A percentile compares a stretch with the other conserved stretches of the same genome.
Evolutionary conservation across 2,113 vertebrate genomes (phyloP).

Genomic region (Pica pica): DNA sequence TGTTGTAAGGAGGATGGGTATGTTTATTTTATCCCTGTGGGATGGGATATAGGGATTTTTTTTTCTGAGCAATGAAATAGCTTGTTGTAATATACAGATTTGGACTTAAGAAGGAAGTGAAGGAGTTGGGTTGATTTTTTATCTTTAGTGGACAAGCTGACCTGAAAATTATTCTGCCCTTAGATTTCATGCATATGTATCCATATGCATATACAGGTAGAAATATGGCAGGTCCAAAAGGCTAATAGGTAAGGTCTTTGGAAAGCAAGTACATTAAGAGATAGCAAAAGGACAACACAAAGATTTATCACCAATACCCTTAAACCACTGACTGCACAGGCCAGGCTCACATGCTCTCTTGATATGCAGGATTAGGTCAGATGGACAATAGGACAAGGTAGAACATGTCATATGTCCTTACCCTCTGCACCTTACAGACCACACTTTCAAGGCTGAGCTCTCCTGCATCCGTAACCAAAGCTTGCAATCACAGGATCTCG

Average conservation of each 20-base stretch:
- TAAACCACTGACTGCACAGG: not conserved
- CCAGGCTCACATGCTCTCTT: not conserved
- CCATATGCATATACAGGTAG: not conserved
- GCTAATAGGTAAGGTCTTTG: not conserved
- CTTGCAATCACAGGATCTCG: not conserved
- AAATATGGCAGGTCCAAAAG: not conserved
- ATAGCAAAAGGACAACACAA: not conserved
- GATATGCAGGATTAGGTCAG: not conserved
- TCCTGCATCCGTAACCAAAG: not conserved
- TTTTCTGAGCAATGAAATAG: not conserved
- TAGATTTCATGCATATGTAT: not conserved
- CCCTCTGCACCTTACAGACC: not conserved
- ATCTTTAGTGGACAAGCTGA: not conserved
- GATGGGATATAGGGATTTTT: not conserved
- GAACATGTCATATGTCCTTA: not conserved
- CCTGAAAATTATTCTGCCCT: not conserved
- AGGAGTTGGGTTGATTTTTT: not conserved
- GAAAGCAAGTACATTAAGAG: not conserved
- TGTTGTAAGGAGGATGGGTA: not conserved
- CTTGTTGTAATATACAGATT: not conserved
- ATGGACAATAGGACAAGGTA: not conserved
- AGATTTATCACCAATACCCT: not conserved
- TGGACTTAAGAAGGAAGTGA: not conserved
- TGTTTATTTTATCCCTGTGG: not conserved
- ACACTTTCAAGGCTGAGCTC: not conserved